These are phyloP conservation scores for Pongo pygmaeus DNA, from an alignment of 2,113 vertebrate genomes.

Conservation along the genomic window DNA sequence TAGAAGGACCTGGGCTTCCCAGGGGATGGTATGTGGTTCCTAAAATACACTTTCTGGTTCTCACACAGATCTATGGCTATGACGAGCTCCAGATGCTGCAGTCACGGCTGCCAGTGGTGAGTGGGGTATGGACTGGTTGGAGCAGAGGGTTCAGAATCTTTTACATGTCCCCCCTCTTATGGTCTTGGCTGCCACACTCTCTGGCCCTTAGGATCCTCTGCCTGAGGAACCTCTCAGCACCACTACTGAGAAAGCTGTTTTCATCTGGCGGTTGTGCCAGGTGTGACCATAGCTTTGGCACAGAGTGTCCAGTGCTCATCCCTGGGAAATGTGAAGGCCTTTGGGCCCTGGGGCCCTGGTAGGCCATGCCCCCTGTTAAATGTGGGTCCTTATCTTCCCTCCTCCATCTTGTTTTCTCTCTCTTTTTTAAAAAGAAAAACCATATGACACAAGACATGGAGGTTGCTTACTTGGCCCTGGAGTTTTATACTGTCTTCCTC, in stretches of 20 bases:
- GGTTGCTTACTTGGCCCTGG: background rate
- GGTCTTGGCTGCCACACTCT: background rate
- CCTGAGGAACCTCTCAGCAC: background rate
- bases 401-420: background rate
- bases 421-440: background rate
- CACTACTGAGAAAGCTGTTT: background rate
- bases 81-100: constrained; percentile 99
- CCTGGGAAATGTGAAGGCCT: background rate
- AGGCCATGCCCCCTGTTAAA: background rate
- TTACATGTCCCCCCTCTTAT: background rate
- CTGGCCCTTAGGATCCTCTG: background rate
- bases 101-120: constrained; percentile 96
- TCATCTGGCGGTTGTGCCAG: background rate
- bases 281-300: background rate
- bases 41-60: constrained; percentile 64
- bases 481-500: background rate
- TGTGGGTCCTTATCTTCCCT: background rate
- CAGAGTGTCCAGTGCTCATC: background rate
- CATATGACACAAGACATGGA: background rate
- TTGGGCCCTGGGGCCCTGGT: background rate
- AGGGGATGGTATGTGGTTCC: background rate
- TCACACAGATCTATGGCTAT: constrained; percentile 96
- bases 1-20: background rate
- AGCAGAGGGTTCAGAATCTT: background rate
- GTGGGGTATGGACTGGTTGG: constrained; percentile 50